Conservation (phyloP, 2,113 vertebrate genomes). For the Falcunculus frontatus region DNA sequence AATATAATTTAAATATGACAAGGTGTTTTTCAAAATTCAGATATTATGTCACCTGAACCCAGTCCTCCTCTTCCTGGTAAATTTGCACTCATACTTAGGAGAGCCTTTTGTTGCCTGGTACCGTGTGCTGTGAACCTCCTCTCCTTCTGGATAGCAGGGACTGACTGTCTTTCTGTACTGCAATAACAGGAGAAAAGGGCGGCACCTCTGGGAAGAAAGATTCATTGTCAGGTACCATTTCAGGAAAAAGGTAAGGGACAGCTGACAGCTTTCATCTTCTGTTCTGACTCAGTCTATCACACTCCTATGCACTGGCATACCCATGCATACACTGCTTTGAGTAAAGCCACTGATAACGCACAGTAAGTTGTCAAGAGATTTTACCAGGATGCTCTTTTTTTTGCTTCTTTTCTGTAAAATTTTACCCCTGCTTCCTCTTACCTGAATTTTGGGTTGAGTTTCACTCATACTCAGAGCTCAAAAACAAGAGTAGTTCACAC, state of each 20-base stretch:
- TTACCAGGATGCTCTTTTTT: neutral
- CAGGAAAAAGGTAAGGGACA: neutral
- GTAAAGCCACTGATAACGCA: neutral
- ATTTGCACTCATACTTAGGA: neutral
- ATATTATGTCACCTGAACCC: neutral
- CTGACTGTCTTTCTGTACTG: neutral
- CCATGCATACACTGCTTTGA: neutral
- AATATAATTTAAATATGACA: neutral
- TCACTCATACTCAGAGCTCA: neutral
- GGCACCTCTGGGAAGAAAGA: neutral
- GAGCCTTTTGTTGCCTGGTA: neutral
- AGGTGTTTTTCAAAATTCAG: neutral
- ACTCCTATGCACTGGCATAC: neutral
- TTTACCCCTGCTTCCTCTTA: neutral
- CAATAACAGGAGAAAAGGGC: neutral
- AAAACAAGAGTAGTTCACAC: neutral
- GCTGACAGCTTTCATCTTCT: neutral
- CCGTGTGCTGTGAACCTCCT: neutral
- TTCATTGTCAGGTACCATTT: neutral
- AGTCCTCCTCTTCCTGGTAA: neutral
- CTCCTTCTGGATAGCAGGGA: neutral
- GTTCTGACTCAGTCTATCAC: neutral
- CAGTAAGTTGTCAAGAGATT: neutral
- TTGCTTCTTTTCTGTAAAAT: neutral
- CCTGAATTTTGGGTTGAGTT: neutral